These are phyloP conservation scores for Cisticola juncidis DNA, from an alignment of 2,113 vertebrate species.

Conservation along the genomic window DNA sequence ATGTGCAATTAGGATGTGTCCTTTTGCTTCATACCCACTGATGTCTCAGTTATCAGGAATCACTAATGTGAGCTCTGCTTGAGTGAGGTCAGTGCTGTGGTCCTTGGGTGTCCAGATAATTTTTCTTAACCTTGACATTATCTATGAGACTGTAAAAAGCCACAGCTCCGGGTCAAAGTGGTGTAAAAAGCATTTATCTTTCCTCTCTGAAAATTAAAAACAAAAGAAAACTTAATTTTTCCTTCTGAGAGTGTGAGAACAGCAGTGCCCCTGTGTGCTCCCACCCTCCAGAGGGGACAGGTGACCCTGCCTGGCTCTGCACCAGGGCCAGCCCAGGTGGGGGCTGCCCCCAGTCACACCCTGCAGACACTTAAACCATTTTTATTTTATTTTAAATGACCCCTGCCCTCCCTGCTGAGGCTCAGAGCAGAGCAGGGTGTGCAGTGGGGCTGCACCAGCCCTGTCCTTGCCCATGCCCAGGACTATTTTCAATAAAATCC, in stretches of 20 bases:
- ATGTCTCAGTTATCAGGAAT: neutral
- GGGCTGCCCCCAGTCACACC: neutral
- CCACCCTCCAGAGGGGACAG: neutral
- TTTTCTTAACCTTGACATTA: neutral
- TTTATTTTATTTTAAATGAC: neutral
- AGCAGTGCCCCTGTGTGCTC: neutral
- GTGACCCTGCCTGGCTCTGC: neutral
- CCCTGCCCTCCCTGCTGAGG: neutral
- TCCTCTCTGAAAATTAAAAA: neutral
- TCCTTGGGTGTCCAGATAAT: neutral
- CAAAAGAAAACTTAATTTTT: neutral
- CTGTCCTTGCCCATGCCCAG: rapidly evolving
- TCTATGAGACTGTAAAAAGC: neutral
- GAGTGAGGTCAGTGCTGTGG: neutral
- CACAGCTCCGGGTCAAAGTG: neutral
- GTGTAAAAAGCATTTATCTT: neutral
- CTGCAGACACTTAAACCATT: neutral
- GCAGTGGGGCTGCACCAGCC: rapidly evolving
- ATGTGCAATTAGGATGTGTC: neutral
- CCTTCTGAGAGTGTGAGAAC: neutral
- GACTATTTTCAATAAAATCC: neutral
- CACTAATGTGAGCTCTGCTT: neutral
- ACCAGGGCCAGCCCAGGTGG: neutral
- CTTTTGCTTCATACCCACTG: neutral
- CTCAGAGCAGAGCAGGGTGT: neutral